Base-by-base conservation (phyloP, 2,797 vertebrate species). In the Clarias pachynema region DNA sequence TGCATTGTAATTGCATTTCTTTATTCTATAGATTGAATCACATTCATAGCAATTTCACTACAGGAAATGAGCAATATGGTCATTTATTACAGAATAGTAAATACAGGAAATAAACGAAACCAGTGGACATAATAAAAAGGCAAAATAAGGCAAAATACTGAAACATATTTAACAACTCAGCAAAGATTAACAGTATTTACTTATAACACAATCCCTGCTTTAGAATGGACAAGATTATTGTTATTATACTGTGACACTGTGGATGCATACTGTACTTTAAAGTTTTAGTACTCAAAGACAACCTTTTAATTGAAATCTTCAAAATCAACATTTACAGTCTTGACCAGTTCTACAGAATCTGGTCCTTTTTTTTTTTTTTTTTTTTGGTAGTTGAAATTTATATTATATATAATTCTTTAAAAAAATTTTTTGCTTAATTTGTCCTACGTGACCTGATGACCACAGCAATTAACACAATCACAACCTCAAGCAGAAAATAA, bases 1-100 rank as follows among this genome's bases (percentile, higher is more conserved):
- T 97, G 96, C 96, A 97, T 97, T 97, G 96, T 89, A 90, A 89
- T 96, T 97, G 96, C 96, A 95, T 97, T 95, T 96, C 95, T 95
- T 97, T 96, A 89, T 92, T 90, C 89, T 91, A 90, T 91, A 92
- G 87, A 93, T 92, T 92, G 91, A 87, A 87, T 94, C 93, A 94
- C 95, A 96, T 95, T 95, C 95, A 95, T 91, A 93, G 91, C 93
- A 95, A 89, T 95, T 95, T 95, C 91, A 95, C 94, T 95, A 95
- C 94, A 95, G 94, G 93, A 95, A 95, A 94, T 91, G 93, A 93
- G 92, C 92, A 91, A 92, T 88, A 80, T 89, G 86, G 87, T 94
- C 91, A 90, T 91, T 93, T 88, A 92, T 88, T 93, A 94, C 40
- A 87, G 72, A 81, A 87, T 75, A 87, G 72, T 91, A 89, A 89